A percentile compares a stretch with the other conserved stretches of the same genome.
phyloP scores from a whole-genome alignment of 2,113 vertebrate genomes.

The Gallinago jamesoni region DNA sequence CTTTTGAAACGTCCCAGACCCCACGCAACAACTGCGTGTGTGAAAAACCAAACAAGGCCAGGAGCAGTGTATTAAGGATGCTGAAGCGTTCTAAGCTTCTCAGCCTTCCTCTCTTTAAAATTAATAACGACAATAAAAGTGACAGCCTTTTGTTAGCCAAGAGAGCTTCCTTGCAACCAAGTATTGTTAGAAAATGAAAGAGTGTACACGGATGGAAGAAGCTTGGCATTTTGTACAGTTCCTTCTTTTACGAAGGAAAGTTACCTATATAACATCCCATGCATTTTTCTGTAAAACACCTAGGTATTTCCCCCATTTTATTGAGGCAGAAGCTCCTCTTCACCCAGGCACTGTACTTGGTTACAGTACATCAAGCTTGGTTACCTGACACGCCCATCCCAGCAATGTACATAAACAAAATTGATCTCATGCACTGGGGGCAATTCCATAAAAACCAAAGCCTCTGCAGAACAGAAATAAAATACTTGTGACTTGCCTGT shows the following conservation, averaged over 20 bases:
- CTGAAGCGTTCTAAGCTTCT: not conserved
- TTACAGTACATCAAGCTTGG: too few relatives aligned
- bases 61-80: not conserved
- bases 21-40: not conserved
- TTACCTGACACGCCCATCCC: not conserved
- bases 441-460: not conserved
- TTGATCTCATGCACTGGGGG: not conserved
- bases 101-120: not conserved
- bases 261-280: fast-evolving
- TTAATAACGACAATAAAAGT: not conserved
- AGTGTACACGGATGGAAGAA: fast-evolving
- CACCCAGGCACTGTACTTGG: not conserved
- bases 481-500: not conserved
- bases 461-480: not conserved
- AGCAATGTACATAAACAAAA: not conserved
- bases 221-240: not conserved
- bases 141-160: not conserved
- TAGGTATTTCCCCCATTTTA: not conserved
- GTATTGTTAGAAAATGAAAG: not conserved
- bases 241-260: not conserved
- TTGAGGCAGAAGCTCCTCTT: not conserved
- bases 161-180: not conserved
- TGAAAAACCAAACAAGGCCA: not conserved
- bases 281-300: not conserved
- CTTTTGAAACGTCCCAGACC: not conserved